Percentiles rank a stretch among this genome's conserved stretches.
phyloP scores from a whole-genome alignment of 2,888 invertebrate species.

The Agriopis leucophaearia region DNA sequence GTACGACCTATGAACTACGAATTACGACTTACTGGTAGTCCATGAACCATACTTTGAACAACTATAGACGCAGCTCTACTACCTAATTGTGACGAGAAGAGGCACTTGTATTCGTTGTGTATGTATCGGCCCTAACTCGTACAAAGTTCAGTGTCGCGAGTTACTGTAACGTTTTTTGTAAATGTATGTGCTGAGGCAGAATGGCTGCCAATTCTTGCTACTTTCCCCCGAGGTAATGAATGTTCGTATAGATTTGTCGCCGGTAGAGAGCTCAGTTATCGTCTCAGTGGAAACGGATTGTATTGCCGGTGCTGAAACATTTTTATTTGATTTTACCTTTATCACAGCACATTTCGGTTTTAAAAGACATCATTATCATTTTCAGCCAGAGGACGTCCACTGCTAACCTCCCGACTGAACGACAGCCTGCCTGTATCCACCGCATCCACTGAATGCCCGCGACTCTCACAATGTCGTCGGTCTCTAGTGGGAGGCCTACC shows the following conservation, averaged over 20 bases:
- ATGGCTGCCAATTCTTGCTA: constrained; percentile 27
- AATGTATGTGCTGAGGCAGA: constrained; percentile 25
- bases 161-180: constrained; percentile 26
- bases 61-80: neutral
- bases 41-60: too few species aligned
- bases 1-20: too few species aligned
- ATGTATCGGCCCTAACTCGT: constrained; percentile 3
- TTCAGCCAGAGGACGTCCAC: too few species aligned
- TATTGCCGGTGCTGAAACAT: neutral
- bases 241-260: constrained; percentile 22
- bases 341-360: neutral
- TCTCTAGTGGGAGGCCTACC: too few species aligned
- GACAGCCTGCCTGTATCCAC: too few species aligned
- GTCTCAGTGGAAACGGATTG: constrained; percentile 9
- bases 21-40: too few species aligned
- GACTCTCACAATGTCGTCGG: too few species aligned
- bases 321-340: constrained; percentile 3
- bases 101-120: neutral
- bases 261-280: constrained; percentile 1
- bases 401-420: too few species aligned
- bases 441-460: too few species aligned
- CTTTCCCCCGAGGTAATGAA: constrained; percentile 25
- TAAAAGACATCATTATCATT: neutral
- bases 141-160: constrained; percentile 23
- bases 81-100: neutral